phyloP scores from a whole-genome alignment of 2,797 vertebrate genomes.

The Adrianichthys oophorus region DNA sequence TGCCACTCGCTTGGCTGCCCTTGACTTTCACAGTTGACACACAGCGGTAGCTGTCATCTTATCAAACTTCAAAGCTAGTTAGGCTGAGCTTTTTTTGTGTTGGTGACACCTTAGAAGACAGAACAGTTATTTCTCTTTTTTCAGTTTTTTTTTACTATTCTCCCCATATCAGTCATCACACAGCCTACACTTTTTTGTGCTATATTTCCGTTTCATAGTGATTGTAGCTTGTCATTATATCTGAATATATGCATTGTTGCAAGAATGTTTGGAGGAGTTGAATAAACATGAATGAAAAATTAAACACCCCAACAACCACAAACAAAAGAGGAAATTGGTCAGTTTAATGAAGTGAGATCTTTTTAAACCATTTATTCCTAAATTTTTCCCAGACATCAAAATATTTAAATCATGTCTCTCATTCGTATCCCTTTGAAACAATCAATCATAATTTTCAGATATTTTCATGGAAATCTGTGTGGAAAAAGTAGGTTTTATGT shows the following conservation, averaged over 20 bases:
- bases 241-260: conserved; percentile 25
- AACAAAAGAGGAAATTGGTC: background rate
- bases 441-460: background rate
- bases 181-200: background rate
- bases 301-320: background rate
- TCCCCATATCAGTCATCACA: background rate
- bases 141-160: background rate
- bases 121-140: background rate
- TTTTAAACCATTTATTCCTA: conserved; percentile 3
- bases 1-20: conserved; percentile 5
- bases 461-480: too few relatives aligned
- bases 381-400: background rate
- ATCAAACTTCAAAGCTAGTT: conserved; percentile 23
- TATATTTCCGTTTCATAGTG: conserved; percentile 19
- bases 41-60: conserved; percentile 21
- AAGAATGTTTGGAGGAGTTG: conserved; percentile 15
- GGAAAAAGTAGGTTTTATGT: too few relatives aligned
- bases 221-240: conserved; percentile 31
- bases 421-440: background rate
- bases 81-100: background rate
- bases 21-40: conserved; percentile 11
- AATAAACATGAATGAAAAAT: background rate
- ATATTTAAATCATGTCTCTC: too few relatives aligned
- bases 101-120: conserved; percentile 9
- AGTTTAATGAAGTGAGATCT: background rate